A percentile compares a stretch with the other conserved stretches of the same genome.
phyloP scores from a whole-genome alignment of 2,797 vertebrate genomes.

The Spinibarbus caldwelli region DNA sequence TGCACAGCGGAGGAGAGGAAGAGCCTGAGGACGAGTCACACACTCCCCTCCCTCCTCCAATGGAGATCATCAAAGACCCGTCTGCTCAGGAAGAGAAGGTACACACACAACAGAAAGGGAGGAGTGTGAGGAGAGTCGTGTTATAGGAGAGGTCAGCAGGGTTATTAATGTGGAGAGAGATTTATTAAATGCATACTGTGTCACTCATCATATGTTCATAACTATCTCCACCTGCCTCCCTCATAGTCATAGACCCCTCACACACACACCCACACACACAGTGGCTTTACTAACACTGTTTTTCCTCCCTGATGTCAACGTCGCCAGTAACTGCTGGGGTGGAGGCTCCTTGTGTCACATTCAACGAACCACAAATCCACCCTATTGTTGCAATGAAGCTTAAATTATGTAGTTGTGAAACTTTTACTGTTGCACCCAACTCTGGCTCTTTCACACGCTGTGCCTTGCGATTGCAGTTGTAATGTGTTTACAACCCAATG shows the following conservation, averaged over 20 bases:
- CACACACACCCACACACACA: not conserved
- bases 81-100: conserved; percentile 95
- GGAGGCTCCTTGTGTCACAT: conserved; percentile 31
- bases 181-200: conserved; percentile 1
- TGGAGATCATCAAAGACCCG: conserved; percentile 98
- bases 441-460: not conserved
- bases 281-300: not conserved
- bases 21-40: conserved; percentile 95
- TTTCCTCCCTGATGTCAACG: conserved; percentile 37
- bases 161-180: not conserved
- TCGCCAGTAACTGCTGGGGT: not conserved
- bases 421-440: not conserved
- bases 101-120: conserved; percentile 52
- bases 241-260: not conserved
- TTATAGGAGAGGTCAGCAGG: not conserved
- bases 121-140: not conserved
- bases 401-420: conserved; percentile 40
- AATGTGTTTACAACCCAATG: not conserved
- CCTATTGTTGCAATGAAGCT: conserved; percentile 16
- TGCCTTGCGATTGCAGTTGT: not conserved
- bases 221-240: conserved; percentile 16
- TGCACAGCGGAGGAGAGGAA: conserved; percentile 94
- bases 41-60: conserved; percentile 93
- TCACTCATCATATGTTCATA: conserved; percentile 42
- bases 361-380: conserved; percentile 29